Evolutionary conservation across 2,113 vertebrate species (phyloP), one percentile per base, ranked within the genome.

Genomic region (Callocephalon fimbriatum): DNA sequence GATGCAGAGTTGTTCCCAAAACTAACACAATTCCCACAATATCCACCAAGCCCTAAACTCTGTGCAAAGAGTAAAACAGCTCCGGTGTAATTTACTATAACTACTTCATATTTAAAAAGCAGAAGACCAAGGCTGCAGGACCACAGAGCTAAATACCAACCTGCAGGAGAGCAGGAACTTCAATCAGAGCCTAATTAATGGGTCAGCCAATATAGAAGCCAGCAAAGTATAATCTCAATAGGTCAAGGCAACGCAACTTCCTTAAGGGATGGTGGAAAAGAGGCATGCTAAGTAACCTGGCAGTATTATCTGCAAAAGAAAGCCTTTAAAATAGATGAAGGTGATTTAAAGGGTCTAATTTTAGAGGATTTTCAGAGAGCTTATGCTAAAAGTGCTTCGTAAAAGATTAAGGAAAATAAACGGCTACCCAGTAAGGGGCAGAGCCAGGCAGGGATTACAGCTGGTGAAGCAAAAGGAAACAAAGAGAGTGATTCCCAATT

Each of bases 371-470:
- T 97, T 92, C 83, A 81, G 94, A 96, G 13, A 88, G 50, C 90
- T 81, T 88, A 76, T 95, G 96, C 97, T 96, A 95, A 95, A 97
- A 95, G 59, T 38, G 88, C 79, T 95, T 96, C 63, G 31, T 77
- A 74, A 96, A 97, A 97, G 96, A 96, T 95, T 94, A 94, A 95
- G 62, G 66, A 61, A 96, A 95, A 97, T 88, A 97, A 98, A 97
- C 5, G 73, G 65, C 83, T 81, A 14, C 50, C 31, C 81, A 62
- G 61, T 42, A 71, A 92, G 65, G 48, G 61, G 71, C 79, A 94
- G 59, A 51, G 62, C 42, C 54, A 80, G 53, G 74, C 83, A 65
- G 20, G 44, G 90, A 98, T 93, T 56, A 93, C 73, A 82, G 95
- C 54, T 23, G 42, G 53, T 7, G 8, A 65, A 62, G 88, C 42